Base-by-base conservation (phyloP, 2,797 vertebrate species). In the Fratercula arctica region DNA sequence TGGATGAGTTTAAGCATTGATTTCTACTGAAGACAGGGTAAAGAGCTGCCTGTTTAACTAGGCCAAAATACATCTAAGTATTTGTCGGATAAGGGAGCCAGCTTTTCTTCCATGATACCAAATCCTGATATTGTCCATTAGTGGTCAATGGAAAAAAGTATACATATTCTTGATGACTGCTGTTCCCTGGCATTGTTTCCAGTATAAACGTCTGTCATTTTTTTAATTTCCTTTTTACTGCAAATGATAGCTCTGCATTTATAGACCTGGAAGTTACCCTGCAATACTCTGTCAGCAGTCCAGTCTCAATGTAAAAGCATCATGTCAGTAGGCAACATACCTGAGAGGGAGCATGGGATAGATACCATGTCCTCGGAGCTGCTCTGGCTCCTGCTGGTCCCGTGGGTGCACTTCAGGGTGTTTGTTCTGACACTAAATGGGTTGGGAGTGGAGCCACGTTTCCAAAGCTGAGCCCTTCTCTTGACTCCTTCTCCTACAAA, bases 161-260 rank as follows among this genome's bases (percentile, higher is more conserved):
- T 29, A 29, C 25, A 7, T 28, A 4, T 14, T 37, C 85, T 76
- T 56, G 17, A 57, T 78, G 16, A 18, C 15, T 56, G 10, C 11
- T 21, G 8, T 79, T 92, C 10, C 8, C 29, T 80, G 25, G 13
- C 17, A 37, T 57, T 6, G 12, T 89, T 83, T 86, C 57, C 23
- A 46, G 7, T 13, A 18, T 19, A 48, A 3, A 16, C 0, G 0
- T n/a, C 26, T 66, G 3, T 17, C 77, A 17, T 21, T n/a, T 16
- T 33, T 66, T 41, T 7, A 6, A 1, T 26, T 64, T 31, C 0
- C 35, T 61, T 80, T 70, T 57, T 59, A 70, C 17, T 3, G 2
- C 23, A 79, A 74, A 43, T 69, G 14, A 35, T 50, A 64, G 51
- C 13, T 80, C 28, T 80, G 25, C 61, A 25, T 77, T 79, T 78